A percentile compares a stretch with the other conserved stretches of the same genome.
phyloP scores from a whole-genome alignment of 2,888 invertebrate species.

The Acrobasis suavella region DNA sequence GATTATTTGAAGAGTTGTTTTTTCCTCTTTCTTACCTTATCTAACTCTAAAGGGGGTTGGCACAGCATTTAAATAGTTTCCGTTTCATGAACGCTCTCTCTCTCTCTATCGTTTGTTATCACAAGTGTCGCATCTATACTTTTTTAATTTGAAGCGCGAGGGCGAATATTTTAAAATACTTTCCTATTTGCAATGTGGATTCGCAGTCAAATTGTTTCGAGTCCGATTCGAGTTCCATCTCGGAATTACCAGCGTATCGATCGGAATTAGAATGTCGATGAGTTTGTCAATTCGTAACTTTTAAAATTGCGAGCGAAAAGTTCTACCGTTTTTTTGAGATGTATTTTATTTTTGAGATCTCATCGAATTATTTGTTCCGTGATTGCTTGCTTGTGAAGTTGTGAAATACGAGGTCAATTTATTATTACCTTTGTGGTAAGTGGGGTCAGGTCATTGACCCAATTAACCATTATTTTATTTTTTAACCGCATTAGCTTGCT shows the following conservation, averaged over 20 bases:
- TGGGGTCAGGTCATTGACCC: no score
- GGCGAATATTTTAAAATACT: slow-evolving; percentile 65
- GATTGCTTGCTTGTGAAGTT: background rate
- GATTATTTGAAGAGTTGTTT: no score
- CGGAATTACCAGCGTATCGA: slow-evolving; percentile 49
- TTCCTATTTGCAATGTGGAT: slow-evolving; percentile 60
- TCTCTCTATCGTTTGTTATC: no score
- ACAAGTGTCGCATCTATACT: background rate
- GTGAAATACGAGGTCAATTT: background rate
- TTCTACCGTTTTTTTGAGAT: slow-evolving; percentile 4
- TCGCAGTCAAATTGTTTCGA: slow-evolving; percentile 56
- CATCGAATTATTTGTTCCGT: background rate
- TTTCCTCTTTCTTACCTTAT: no score
- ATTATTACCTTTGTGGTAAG: background rate
- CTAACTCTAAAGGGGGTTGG: no score
- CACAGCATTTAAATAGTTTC: no score
- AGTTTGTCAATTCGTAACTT: slow-evolving; percentile 38
- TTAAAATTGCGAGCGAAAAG: slow-evolving; percentile 20
- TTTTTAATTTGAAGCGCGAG: slow-evolving; percentile 22
- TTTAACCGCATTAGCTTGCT: no score
- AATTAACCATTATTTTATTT: no score
- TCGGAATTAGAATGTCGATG: slow-evolving; percentile 50
- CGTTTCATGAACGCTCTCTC: no score
- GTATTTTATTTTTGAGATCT: slow-evolving; percentile 13
- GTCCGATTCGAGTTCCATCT: slow-evolving; percentile 52